Conservation (phyloP, 1,140 invertebrate genomes). For the Drosophila santomea region DNA sequence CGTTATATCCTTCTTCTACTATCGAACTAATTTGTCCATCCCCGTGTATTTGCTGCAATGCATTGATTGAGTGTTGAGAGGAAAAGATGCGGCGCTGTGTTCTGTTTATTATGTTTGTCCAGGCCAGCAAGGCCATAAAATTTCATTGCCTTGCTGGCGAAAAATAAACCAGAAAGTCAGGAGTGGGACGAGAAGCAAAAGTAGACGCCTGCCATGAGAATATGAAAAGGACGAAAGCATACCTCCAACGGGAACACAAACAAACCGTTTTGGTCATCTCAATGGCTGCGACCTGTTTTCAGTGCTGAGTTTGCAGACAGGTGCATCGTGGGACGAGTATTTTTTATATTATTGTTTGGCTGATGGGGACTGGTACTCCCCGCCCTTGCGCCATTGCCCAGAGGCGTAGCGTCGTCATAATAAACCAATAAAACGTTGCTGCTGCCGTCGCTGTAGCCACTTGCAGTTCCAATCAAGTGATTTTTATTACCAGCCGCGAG, state of each 20-base stretch:
- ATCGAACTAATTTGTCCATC: slow-evolving; percentile 1
- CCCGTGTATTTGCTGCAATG: slow-evolving; percentile 28
- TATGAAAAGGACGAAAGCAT: not conserved
- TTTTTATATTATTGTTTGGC: slow-evolving; percentile 13
- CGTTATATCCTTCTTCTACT: no score
- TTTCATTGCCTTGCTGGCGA: slow-evolving; percentile 67
- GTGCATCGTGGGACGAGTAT: slow-evolving; percentile 23
- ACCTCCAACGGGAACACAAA: not conserved
- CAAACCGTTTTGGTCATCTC: slow-evolving; percentile 21
- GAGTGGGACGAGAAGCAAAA: not conserved
- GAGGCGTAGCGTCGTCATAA: slow-evolving; percentile 59
- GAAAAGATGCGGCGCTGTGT: slow-evolving; percentile 60
- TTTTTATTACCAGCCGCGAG: slow-evolving; percentile 62
- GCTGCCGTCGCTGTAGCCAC: slow-evolving; percentile 41
- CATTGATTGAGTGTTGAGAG: slow-evolving; percentile 74
- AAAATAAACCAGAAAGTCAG: slow-evolving; percentile 24
- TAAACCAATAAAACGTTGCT: slow-evolving; percentile 73
- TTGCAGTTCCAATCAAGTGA: slow-evolving; percentile 82
- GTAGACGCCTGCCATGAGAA: slow-evolving; percentile 3
- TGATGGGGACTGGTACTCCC: slow-evolving; percentile 1
- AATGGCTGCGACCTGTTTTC: slow-evolving; percentile 8
- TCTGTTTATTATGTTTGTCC: slow-evolving; percentile 63
- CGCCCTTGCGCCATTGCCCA: not conserved
- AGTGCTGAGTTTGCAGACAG: slow-evolving; percentile 26
- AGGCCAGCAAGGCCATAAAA: slow-evolving; percentile 75